A percentile compares a stretch with the other conserved stretches of the same genome.
Conservation (phyloP, 2,888 invertebrate genomes). For the Volucella zonaria region DNA sequence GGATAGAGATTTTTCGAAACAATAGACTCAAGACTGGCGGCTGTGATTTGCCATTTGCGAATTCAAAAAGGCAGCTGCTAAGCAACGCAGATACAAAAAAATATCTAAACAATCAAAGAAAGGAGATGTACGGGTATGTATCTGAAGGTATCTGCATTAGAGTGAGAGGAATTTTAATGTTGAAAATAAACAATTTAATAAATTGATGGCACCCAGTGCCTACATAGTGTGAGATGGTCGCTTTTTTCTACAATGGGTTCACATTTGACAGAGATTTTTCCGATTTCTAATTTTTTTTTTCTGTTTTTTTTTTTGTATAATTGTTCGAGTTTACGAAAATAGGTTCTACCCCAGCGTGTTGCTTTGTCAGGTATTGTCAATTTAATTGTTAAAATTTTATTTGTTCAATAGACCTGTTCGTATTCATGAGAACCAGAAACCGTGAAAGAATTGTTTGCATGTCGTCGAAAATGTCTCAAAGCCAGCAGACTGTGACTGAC, state of each 20-base stretch:
- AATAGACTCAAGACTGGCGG: too few relatives aligned
- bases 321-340: conserved; percentile 18
- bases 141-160: too few relatives aligned
- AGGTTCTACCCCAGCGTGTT: conserved; percentile 12
- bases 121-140: not conserved
- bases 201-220: conserved; percentile 47
- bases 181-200: conserved; percentile 16
- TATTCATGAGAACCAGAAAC: not conserved
- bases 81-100: not conserved
- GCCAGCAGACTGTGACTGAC: too few relatives aligned
- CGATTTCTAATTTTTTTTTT: not conserved
- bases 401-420: conserved; percentile 6
- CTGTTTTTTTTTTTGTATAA: not conserved
- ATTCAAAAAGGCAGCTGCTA: conserved; percentile 18
- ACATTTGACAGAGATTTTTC: conserved; percentile 33
- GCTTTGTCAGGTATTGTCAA: conserved; percentile 16
- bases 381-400: conserved; percentile 15
- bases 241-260: conserved; percentile 7
- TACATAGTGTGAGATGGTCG: conserved; percentile 38
- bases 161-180: conserved; percentile 22
- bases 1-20: not conserved
- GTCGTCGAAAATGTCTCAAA: not conserved
- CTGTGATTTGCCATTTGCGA: too few relatives aligned
- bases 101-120: conserved; percentile 6
- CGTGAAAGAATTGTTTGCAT: not conserved